phyloP scores from a whole-genome alignment of 1,140 invertebrate species.

The Brevipalpus yothersi region DNA sequence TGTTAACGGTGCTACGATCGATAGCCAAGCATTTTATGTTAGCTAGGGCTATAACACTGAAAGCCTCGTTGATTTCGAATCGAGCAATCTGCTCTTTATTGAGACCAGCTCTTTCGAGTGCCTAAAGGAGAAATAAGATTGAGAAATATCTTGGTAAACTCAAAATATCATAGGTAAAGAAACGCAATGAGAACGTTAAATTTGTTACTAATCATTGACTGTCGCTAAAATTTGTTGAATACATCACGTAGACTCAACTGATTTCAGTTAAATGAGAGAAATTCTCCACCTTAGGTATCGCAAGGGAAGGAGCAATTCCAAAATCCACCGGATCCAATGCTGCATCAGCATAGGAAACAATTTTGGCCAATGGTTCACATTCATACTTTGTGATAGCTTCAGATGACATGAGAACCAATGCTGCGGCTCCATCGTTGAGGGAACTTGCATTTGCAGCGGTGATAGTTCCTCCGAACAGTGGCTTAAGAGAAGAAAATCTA shows the following conservation, averaged over 20 bases:
- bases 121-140: slow-evolving; percentile 17
- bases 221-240: neutral
- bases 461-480: slow-evolving; percentile 83
- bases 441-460: slow-evolving; percentile 82
- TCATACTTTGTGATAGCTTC: slow-evolving; percentile 45
- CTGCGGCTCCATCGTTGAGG: slow-evolving; percentile 87
- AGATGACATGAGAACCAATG: slow-evolving; percentile 55
- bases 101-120: slow-evolving; percentile 50
- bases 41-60: slow-evolving; percentile 79
- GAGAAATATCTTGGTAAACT: slow-evolving; percentile 2
- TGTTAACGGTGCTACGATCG: slow-evolving; percentile 69
- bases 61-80: slow-evolving; percentile 99
- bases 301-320: slow-evolving; percentile 72
- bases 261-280: neutral
- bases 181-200: neutral
- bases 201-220: slow-evolving; percentile 1
- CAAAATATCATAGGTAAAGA: neutral
- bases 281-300: slow-evolving; percentile 43
- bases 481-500: slow-evolving; percentile 59
- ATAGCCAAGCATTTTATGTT: slow-evolving; percentile 69
- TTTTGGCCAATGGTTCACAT: slow-evolving; percentile 59
- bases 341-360: slow-evolving; percentile 78
- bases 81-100: slow-evolving; percentile 64
- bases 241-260: neutral
- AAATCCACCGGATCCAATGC: slow-evolving; percentile 92